Evolutionary conservation across 2,113 vertebrate genomes (phyloP).

Genomic region (Tricholaema leucomelas): DNA sequence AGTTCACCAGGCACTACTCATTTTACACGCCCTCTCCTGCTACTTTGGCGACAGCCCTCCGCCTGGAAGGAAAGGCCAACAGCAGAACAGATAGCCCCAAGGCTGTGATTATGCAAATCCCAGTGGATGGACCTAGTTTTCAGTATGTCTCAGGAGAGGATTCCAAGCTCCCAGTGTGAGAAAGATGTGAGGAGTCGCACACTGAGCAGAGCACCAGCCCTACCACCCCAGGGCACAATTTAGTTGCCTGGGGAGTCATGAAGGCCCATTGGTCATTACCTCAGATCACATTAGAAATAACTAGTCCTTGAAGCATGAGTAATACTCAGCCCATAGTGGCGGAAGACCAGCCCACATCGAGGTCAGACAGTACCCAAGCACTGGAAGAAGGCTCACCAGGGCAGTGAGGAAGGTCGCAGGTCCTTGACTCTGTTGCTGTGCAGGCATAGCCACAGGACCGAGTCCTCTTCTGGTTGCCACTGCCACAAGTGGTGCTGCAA

Average conservation of each 20-base stretch:
- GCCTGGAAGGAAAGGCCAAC: background rate
- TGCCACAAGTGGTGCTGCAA: constrained; percentile 86
- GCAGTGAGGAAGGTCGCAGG: constrained; percentile 82
- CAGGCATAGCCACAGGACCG: constrained; percentile 88
- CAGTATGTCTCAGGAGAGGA: background rate
- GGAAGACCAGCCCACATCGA: background rate
- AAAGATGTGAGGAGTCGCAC: background rate
- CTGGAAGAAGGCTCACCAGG: constrained; percentile 75
- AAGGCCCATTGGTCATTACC: background rate
- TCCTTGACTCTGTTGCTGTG: constrained; percentile 83
- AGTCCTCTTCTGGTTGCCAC: constrained; percentile 84
- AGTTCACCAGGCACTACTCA: background rate
- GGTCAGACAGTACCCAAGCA: background rate
- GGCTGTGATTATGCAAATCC: background rate
- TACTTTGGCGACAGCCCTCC: background rate
- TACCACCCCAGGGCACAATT: background rate
- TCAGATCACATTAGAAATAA: background rate
- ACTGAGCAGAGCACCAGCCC: background rate
- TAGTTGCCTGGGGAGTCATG: background rate
- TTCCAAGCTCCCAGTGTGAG: background rate
- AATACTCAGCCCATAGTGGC: background rate
- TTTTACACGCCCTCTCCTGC: background rate
- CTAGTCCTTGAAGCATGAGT: background rate
- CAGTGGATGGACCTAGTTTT: background rate
- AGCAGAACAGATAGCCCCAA: background rate